Conservation (phyloP, 2,113 vertebrate genomes). For the Martes martes region DNA sequence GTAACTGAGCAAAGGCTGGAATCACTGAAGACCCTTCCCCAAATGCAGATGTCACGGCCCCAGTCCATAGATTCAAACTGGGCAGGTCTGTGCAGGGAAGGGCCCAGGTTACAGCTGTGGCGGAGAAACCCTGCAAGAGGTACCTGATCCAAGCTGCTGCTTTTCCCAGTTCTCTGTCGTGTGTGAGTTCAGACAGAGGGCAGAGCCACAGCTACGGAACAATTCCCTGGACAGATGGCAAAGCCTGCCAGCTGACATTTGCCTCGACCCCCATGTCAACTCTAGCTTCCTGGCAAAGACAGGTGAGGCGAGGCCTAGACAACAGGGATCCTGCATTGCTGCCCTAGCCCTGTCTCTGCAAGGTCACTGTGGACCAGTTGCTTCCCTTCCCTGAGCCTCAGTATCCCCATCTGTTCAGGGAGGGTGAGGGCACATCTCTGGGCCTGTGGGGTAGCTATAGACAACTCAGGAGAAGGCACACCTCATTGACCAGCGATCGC, state of each 20-base stretch:
- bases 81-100: background rate
- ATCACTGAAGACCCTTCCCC: background rate
- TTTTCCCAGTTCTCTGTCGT: background rate
- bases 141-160: background rate
- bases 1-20: background rate
- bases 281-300: background rate
- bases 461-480: constrained; percentile 37
- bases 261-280: background rate
- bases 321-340: background rate
- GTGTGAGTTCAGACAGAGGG: background rate
- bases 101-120: background rate
- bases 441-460: background rate
- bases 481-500: constrained; percentile 81
- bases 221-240: background rate
- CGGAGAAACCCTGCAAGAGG: background rate
- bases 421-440: background rate
- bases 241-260: background rate
- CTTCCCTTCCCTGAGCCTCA: background rate
- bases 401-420: background rate
- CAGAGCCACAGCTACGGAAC: background rate
- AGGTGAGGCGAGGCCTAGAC: background rate
- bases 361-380: background rate
- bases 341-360: background rate
- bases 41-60: background rate
- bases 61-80: background rate